phyloP scores from a whole-genome alignment of 2,113 vertebrate genomes.

The Edolisoma coerulescens region DNA sequence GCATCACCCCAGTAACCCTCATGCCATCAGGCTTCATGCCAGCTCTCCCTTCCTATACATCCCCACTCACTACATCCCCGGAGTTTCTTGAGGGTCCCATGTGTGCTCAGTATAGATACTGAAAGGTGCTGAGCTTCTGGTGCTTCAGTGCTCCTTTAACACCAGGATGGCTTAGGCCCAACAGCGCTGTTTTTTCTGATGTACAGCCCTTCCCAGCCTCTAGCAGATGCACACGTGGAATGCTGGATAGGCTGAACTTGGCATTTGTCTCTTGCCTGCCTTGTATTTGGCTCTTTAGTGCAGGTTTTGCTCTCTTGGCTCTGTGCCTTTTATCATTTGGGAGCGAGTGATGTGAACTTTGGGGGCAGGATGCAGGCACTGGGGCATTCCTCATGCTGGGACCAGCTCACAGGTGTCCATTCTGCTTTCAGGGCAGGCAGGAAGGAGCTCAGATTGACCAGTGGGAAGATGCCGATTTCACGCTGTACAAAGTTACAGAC shows the following conservation, averaged over 20 bases:
- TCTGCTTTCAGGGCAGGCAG: constrained; percentile 77
- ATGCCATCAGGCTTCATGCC: not conserved
- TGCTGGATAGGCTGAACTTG: not conserved
- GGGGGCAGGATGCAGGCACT: not conserved
- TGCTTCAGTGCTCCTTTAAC: not conserved
- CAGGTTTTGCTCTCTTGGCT: not conserved
- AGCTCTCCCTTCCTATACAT: not conserved
- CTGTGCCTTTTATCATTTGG: not conserved
- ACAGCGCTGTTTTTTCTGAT: not conserved
- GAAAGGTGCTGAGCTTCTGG: not conserved
- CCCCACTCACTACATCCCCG: not conserved
- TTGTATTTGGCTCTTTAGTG: not conserved
- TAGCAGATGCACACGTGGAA: not conserved
- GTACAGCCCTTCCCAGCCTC: not conserved
- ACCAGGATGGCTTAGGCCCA: not conserved
- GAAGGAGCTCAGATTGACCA: constrained; percentile 81
- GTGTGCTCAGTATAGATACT: not conserved
- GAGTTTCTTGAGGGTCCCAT: fast-evolving
- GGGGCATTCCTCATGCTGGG: not conserved
- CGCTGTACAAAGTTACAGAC: constrained; percentile 85
- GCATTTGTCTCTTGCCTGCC: not conserved
- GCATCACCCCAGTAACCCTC: fast-evolving
- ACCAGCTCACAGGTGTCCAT: not conserved
- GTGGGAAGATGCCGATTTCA: constrained; percentile 87
- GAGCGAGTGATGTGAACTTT: not conserved